Conservation (phyloP, 2,888 invertebrate species). For the Esperia sulphurella region DNA sequence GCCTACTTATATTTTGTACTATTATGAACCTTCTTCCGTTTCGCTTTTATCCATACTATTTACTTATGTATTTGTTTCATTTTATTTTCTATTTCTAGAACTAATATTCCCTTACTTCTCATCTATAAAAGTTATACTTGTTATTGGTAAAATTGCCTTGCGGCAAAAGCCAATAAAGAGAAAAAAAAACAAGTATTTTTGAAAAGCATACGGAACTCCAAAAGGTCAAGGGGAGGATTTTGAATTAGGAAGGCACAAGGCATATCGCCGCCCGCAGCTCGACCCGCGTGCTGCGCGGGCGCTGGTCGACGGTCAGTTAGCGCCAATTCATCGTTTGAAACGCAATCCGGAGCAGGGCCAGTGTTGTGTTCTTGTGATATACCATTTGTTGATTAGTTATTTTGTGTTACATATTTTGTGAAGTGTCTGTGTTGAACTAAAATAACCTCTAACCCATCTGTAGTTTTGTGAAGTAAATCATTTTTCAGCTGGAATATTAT, state of each 20-base stretch:
- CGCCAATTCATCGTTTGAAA: conserved; percentile 13
- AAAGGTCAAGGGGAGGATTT: conserved; percentile 1
- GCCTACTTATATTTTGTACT: no score
- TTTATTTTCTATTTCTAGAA: no score
- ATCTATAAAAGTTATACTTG: no score
- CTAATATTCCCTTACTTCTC: no score
- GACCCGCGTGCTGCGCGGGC: background rate
- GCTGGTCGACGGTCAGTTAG: conserved; percentile 5
- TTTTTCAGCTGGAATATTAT: no score
- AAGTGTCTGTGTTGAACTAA: background rate
- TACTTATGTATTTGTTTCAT: no score
- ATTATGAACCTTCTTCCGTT: no score
- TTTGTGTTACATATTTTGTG: background rate
- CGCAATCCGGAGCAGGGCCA: background rate
- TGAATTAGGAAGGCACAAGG: conserved; percentile 1
- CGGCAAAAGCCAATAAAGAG: no score
- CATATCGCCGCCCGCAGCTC: background rate
- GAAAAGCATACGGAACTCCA: background rate
- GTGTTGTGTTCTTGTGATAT: background rate
- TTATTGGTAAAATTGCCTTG: no score
- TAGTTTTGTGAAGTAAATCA: no score
- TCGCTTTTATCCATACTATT: no score
- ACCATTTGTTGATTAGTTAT: background rate
- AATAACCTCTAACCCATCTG: no score
- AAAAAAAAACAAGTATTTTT: background rate